Conservation (phyloP, 2,797 vertebrate genomes). For the Percopsis omiscomaycus region DNA sequence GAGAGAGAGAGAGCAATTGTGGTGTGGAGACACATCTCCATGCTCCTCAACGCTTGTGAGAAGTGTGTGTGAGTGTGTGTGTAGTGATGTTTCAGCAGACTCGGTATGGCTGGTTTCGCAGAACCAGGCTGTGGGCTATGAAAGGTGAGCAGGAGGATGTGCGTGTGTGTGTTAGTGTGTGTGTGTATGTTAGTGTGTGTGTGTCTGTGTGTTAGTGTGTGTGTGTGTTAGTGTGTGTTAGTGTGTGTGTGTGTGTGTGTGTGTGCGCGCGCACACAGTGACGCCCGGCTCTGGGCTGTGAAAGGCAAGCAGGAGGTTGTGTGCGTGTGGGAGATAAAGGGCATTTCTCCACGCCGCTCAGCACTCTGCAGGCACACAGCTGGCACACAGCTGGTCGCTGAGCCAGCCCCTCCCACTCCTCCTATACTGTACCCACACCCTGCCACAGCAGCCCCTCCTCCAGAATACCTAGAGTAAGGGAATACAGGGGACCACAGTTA, state of each 20-base stretch:
- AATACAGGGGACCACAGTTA: slow-evolving; percentile 66
- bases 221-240: neutral
- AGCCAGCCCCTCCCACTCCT: slow-evolving; percentile 37
- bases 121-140: neutral
- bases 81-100: no score
- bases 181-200: neutral
- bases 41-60: neutral
- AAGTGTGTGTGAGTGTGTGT: neutral
- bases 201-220: neutral
- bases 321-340: slow-evolving; percentile 75
- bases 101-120: no score
- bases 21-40: slow-evolving; percentile 36
- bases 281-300: slow-evolving; percentile 40
- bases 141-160: neutral
- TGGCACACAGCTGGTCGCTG: slow-evolving; percentile 76
- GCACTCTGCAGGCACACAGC: slow-evolving; percentile 72
- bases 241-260: slow-evolving; percentile 17
- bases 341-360: slow-evolving; percentile 73
- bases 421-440: slow-evolving; percentile 17
- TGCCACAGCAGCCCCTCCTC: slow-evolving; percentile 23
- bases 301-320: slow-evolving; percentile 39
- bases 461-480: slow-evolving; percentile 77
- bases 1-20: slow-evolving; percentile 27
- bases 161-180: neutral
- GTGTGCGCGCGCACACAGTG: neutral